Base-by-base conservation (phyloP, 2,888 invertebrate genomes). In the Hydriomena furcata region DNA sequence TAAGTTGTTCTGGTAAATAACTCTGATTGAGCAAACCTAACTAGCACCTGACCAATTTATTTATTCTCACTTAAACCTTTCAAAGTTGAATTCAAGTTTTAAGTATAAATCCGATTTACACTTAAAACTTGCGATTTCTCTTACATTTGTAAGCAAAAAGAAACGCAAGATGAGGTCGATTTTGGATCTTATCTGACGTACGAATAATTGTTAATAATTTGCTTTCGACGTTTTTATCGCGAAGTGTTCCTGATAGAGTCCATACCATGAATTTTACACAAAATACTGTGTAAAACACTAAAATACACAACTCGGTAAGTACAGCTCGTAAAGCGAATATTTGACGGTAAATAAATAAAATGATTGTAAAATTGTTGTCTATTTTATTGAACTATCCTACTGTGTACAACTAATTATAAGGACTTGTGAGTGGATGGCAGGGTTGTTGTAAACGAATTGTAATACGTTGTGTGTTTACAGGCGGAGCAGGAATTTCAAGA, bases 401-500 rank as follows among this genome's bases (percentile, higher is more conserved):
- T 17, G 23, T 42, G n/a, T 32, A 5, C 12, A 7, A 28, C 6
- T 11, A 20, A 5, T 12, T 32, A 36, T 46, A 25, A 38, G 45
- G 35, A 17, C 30, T 45, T 17, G 24, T 24, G 20, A 35, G 25
- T 28, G 40, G 24, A 21, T 8, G 20, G 8, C 13, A 13, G 6
- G 7, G 4, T 5, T 28, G 7, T 1, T 31, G 7, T 5, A 10
- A 38, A 12, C n/a, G 24, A 5, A 20, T 50, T 5, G 7, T 58
- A 30, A 54, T 41, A 25, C n/a, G 6, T 43, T 24, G 10, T 38
- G 37, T 48, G 13, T 42, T 54, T 73, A 24, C 74, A 90, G 90
- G 89, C 88, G 7, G 90, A 90, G 68, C 72, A 66, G 45, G 88
- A 90, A 76, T 89, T 90, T 54, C 76, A 79, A 57, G 79, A 84